These are phyloP conservation scores for Rhogogaster chlorosoma DNA, from an alignment of 2,888 invertebrate species.

Conservation along the genomic window DNA sequence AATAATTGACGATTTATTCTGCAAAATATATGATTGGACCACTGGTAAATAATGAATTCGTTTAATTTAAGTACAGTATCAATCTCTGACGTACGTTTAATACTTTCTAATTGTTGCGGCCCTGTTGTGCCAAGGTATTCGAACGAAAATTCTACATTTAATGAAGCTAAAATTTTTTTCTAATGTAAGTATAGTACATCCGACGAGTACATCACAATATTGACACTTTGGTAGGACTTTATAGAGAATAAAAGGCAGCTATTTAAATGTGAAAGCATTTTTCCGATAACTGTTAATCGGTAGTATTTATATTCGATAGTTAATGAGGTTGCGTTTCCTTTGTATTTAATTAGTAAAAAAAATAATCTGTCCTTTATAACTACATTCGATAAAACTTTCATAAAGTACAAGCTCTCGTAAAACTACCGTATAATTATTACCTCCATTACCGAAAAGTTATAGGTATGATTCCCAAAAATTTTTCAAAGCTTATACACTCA, in stretches of 20 bases:
- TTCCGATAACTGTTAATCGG: neutral
- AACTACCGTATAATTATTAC: neutral
- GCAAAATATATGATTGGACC: constrained; percentile 20
- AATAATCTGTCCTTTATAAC: constrained; percentile 16
- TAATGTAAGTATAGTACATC: neutral
- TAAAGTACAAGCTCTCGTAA: constrained; percentile 6
- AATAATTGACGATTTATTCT: constrained; percentile 30
- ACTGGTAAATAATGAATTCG: neutral
- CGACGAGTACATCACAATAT: constrained; percentile 38
- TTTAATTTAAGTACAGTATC: constrained; percentile 17
- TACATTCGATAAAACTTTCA: neutral
- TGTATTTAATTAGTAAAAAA: neutral
- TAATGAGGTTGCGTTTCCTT: neutral
- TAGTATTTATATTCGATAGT: neutral
- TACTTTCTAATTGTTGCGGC: constrained; percentile 25
- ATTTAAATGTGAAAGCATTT: neutral
- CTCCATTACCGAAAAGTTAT: neutral
- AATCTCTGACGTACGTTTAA: constrained; percentile 10
- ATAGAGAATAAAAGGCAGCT: neutral
- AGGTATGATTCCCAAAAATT: neutral
- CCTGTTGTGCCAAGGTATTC: constrained; percentile 23
- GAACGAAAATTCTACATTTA: neutral
- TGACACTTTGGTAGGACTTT: constrained; percentile 19
- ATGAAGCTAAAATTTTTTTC: neutral
- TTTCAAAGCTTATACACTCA: constrained; percentile 3